Conservation (phyloP, 2,113 vertebrate species). For the Pantherophis guttatus region DNA sequence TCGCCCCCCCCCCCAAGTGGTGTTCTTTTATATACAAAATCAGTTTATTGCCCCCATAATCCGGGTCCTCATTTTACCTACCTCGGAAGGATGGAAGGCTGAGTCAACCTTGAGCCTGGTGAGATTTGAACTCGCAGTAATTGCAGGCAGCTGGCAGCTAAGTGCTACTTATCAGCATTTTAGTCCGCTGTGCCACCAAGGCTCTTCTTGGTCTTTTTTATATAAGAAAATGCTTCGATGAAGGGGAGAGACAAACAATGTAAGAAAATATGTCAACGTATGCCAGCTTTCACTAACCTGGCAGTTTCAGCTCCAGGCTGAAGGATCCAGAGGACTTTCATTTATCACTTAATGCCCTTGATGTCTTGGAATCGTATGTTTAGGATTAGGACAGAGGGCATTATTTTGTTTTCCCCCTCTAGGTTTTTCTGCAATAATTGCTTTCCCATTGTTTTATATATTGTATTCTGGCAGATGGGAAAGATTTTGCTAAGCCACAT, state of each 20-base stretch:
- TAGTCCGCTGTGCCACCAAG: too few species aligned
- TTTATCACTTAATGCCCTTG: not conserved
- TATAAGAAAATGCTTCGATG: not conserved
- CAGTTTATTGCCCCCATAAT: too few species aligned
- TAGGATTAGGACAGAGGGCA: not conserved
- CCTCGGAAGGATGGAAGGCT: too few species aligned
- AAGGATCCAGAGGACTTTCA: not conserved
- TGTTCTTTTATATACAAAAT: too few species aligned
- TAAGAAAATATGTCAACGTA: not conserved
- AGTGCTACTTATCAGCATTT: too few species aligned
- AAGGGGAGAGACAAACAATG: not conserved
- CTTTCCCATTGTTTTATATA: not conserved
- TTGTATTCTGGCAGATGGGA: not conserved
- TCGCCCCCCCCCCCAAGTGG: too few species aligned
- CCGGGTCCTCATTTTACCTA: too few species aligned
- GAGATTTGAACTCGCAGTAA: too few species aligned
- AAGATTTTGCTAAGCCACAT: not conserved
- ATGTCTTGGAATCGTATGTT: not conserved
- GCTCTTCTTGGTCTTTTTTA: not conserved
- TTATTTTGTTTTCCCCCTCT: not conserved
- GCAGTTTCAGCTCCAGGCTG: not conserved
- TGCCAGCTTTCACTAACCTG: not conserved
- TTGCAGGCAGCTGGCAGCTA: too few species aligned
- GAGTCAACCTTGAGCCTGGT: too few species aligned
- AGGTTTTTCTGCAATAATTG: not conserved